Evolutionary conservation across 1,140 invertebrate genomes (phyloP), one percentile per base, ranked within the genome.

Genomic region (Papilio glaucus): DNA sequence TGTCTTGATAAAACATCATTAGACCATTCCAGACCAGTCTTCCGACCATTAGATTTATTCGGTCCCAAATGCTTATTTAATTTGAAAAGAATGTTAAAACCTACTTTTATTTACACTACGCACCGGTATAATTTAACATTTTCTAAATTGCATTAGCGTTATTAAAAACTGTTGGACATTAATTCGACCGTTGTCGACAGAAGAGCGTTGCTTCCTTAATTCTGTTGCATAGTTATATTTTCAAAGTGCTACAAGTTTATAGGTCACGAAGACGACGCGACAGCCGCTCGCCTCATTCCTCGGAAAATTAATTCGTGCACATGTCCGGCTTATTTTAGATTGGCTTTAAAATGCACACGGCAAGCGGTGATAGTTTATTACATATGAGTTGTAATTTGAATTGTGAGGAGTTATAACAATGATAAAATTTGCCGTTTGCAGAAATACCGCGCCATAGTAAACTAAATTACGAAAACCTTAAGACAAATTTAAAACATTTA

Each of bases 321-420:
- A 65, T 65, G 62, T 37, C 13, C 37, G 60, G 29, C 62, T 65
- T 65, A 39, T 65, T 65, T 65, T 65, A 65, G 62, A 62, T 62
- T 62, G 37, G 60, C 60, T 62, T 62, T 33, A 62, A 62, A 37
- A 33, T 33, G 6, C 29, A 62, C 49, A 13, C 10, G 12, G 49
- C 49, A 6, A 9, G 9, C 21, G 45, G 15, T 21, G 18, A 45
- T 18, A 4, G 49, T 26, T 57, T 49, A 18, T 53, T 53, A 21
- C 10, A 53, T 49, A 53, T 26, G 1, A 53, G 10, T 0, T 3
- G 49, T 53, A 24, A 10, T 49, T 13, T 24, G 2, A 10, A 57
- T 24, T 18, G 2, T 1, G 8, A 24, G 9, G 4, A 21, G 7
- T 53, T 53, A 0, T 53, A 9, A 21, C 0, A 15, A 53, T 10